These are phyloP conservation scores for Felis catus DNA, from an alignment of 2,113 vertebrate genomes.

Conservation along the genomic window F.catus_Fca126_mat1.0 CM031421.1:38211501-38212000, in stretches of 20 bases:
- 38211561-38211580: background rate
- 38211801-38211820: background rate
- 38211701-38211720: background rate
- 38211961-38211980: constrained; percentile 2
- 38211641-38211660: background rate
- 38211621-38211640: background rate
- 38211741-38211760: background rate
- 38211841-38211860: background rate
- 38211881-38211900: background rate
- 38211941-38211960: background rate
- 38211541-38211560: background rate
- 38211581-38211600: background rate
- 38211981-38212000: background rate
- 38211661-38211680: background rate
- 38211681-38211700: background rate
- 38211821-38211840: background rate
- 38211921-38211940: background rate
- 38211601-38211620: background rate
- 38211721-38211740: background rate
- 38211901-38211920: background rate
- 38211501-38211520: background rate
- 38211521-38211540: background rate
- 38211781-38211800: background rate
- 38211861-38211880: background rate
- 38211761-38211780: background rate